Evolutionary conservation across 92 coral and sea anemone species (phyloP).

Genomic region (Paramuricea clavata): DNA sequence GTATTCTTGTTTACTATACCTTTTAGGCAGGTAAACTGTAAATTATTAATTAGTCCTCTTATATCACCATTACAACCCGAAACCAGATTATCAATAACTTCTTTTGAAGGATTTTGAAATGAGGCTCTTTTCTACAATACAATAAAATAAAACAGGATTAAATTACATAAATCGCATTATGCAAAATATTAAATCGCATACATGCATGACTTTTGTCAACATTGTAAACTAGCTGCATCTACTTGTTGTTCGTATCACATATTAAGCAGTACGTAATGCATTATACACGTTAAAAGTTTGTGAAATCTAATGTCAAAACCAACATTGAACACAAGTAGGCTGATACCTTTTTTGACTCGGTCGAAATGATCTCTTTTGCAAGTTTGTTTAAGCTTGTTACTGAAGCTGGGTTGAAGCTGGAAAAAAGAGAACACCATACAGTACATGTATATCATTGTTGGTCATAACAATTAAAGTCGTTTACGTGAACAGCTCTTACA

Average conservation of each 20-base stretch:
- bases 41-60: constrained; percentile 89
- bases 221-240: no score
- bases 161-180: not conserved
- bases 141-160: not conserved
- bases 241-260: not conserved
- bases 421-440: no score
- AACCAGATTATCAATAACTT: constrained; percentile 82
- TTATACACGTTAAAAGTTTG: not conserved
- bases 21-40: constrained; percentile 90
- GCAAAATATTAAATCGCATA: no score
- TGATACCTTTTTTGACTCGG: constrained; percentile 81
- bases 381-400: constrained; percentile 91
- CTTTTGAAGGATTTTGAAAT: constrained; percentile 79
- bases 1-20: constrained; percentile 46
- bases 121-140: constrained; percentile 47
- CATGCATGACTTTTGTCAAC: no score
- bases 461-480: not conserved
- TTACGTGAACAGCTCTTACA: not conserved
- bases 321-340: not conserved
- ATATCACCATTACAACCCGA: constrained; percentile 94
- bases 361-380: constrained; percentile 75
- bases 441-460: no score
- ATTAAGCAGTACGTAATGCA: no score
- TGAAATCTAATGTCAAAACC: no score
- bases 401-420: constrained; percentile 94